Evolutionary conservation across 1,140 invertebrate species (phyloP), one percentile per base, ranked within the genome.

Genomic region (Drusus annulatus): DNA sequence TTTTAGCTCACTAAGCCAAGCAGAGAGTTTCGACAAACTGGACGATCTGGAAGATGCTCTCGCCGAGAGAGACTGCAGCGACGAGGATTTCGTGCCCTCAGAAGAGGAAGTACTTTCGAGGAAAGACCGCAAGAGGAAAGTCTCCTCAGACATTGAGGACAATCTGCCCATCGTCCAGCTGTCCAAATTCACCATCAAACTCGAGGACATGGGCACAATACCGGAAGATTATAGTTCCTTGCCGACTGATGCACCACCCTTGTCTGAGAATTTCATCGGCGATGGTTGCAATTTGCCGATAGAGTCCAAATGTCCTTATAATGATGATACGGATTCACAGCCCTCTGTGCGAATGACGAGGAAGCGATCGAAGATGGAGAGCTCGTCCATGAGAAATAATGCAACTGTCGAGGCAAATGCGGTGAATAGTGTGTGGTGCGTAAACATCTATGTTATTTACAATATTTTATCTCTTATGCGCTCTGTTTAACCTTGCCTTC

Each of bases 11-110:
- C 54, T 58, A 31, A 56, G 25, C n/a, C 71, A 58, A n/a, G 52
- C 50, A n/a, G 71, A 75, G n/a, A 75, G 23, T 31, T n/a, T 75
- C 6, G 71, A 75, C 2, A 58, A 58, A 31, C 7, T 73, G 8
- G 45, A 73, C 1, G 69, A 52, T 19, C 69, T 25, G n/a, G 69
- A 52, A 23, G 50, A 51, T 15, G 71, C 31, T 2, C 16, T 56
- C 6, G 28, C 19, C 23, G 21, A 6, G 21, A 52, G 23, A 4
- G 28, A 75, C 23, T 31, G 54, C 21, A 86, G 84, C 16, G 86
- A 87, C 76, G 86, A 87, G 73, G 87, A 88, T 73, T 28, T 28
- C 5, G 25, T 28, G 25, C 25, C 25, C 25, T 84, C 85, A 7
- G 86, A 84, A 0, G 52, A 62, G 3, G 58, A 63, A 21, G 82